phyloP scores from a whole-genome alignment of 2,797 vertebrate species.

The Acomys russatus region DNA sequence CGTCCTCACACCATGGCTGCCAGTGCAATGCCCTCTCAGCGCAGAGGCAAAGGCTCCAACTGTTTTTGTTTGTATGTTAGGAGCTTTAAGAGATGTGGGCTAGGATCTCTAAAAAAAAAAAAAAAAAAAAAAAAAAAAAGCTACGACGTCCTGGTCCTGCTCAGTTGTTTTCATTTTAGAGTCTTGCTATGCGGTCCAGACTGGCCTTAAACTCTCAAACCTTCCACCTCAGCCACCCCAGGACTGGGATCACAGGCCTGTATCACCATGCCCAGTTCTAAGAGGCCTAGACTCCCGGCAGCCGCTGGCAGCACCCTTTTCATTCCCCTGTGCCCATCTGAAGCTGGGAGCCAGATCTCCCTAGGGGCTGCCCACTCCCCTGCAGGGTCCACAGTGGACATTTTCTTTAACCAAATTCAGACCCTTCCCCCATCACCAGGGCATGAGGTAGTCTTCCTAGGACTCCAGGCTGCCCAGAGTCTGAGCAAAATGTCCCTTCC shows the following conservation, averaged over 20 bases:
- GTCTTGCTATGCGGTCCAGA: neutral
- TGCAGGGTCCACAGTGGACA: neutral
- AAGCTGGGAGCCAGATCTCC: neutral
- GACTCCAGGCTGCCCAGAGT: rapidly evolving
- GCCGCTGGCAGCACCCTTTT: neutral
- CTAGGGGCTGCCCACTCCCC: no score
- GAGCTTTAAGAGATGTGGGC: neutral
- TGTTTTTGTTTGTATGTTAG: neutral
- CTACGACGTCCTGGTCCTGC: neutral
- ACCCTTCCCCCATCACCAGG: neutral
- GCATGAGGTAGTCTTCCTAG: neutral
- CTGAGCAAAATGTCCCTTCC: neutral
- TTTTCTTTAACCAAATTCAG: neutral
- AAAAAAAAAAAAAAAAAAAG: neutral
- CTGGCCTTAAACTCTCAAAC: neutral
- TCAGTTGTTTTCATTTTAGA: neutral
- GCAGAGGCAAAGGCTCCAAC: rapidly evolving
- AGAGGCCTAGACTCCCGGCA: neutral
- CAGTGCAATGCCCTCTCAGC: neutral
- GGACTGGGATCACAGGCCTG: neutral
- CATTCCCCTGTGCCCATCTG: neutral
- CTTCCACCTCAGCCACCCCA: neutral
- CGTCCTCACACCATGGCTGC: rapidly evolving
- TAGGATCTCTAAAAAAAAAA: neutral
- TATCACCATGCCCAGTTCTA: neutral